A percentile compares a stretch with the other conserved stretches of the same genome.
phyloP scores from a whole-genome alignment of 2,888 invertebrate species.

The Drosophila leonis region DNA sequence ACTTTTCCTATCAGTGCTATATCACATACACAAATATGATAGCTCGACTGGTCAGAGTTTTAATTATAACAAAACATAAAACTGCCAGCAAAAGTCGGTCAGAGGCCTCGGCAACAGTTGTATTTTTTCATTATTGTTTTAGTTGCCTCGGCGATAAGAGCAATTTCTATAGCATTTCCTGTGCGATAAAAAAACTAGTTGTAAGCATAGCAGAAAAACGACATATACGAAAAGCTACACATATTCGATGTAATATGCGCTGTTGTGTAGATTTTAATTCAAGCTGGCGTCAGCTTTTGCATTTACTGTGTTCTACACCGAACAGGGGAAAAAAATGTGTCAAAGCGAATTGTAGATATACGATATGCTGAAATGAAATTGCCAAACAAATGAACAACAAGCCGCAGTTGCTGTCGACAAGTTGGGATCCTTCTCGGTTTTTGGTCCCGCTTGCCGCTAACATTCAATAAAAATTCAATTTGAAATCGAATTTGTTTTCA shows the following conservation, averaged over 20 bases:
- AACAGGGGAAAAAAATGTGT: conserved; percentile 23
- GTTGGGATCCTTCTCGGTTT: conserved; percentile 24
- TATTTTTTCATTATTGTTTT: conserved; percentile 20
- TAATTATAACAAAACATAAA: conserved; percentile 56
- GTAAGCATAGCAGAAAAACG: conserved; percentile 4
- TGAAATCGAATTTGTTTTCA: conserved; percentile 77
- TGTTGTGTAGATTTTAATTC: conserved; percentile 15
- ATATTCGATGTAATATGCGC: neutral
- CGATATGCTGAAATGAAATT: conserved; percentile 38
- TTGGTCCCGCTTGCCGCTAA: conserved; percentile 48
- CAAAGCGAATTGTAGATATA: conserved; percentile 26
- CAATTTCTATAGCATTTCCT: conserved; percentile 59
- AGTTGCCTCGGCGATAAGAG: conserved; percentile 49
- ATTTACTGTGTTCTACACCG: conserved; percentile 61
- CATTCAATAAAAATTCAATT: conserved; percentile 80
- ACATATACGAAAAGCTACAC: neutral
- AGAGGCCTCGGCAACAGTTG: conserved; percentile 13
- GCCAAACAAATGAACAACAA: conserved; percentile 46
- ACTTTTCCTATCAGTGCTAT: conserved; percentile 6
- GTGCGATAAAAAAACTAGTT: conserved; percentile 51
- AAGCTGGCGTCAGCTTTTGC: conserved; percentile 16
- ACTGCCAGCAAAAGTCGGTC: conserved; percentile 42
- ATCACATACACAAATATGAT: conserved; percentile 11
- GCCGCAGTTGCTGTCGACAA: conserved; percentile 25
- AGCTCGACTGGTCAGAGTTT: conserved; percentile 20